Conservation (phyloP, 2,797 vertebrate species). For the Pachyuromys duprasi region DNA sequence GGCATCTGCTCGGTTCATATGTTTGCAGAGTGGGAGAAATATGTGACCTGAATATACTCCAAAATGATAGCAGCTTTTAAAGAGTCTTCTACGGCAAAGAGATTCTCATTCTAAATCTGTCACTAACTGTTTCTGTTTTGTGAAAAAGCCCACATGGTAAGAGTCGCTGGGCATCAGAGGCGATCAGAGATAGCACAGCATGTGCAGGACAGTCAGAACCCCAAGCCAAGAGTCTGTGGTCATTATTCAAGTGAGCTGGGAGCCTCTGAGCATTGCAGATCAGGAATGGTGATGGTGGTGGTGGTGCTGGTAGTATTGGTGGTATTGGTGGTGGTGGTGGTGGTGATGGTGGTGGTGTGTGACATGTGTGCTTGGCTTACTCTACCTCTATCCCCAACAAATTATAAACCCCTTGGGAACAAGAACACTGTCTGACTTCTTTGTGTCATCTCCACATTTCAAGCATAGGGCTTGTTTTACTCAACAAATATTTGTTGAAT, state of each 20-base stretch:
- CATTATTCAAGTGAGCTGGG: background rate
- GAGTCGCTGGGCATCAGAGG: background rate
- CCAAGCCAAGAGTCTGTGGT: background rate
- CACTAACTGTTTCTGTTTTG: background rate
- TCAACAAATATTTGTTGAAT: slow-evolving; percentile 61
- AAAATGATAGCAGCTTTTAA: background rate
- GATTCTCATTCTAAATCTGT: slow-evolving; percentile 7
- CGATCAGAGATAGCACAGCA: background rate
- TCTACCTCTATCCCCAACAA: background rate
- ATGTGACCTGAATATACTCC: background rate
- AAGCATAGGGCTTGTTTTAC: background rate
- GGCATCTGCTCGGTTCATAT: slow-evolving; percentile 20
- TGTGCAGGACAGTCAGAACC: background rate
- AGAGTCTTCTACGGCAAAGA: background rate
- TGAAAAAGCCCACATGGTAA: background rate
- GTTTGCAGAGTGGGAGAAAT: background rate
- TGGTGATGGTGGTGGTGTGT: background rate
- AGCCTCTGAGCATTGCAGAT: background rate
- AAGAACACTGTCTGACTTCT: background rate
- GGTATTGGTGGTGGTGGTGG: background rate
- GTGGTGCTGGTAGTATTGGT: background rate
- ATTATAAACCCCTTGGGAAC: background rate
- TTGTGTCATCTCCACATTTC: background rate
- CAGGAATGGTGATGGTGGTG: background rate
- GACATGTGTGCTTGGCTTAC: background rate